A percentile compares a stretch with the other conserved stretches of the same genome.
phyloP scores from a whole-genome alignment of 2,113 vertebrate genomes.

The Sapayoa aenigma region DNA sequence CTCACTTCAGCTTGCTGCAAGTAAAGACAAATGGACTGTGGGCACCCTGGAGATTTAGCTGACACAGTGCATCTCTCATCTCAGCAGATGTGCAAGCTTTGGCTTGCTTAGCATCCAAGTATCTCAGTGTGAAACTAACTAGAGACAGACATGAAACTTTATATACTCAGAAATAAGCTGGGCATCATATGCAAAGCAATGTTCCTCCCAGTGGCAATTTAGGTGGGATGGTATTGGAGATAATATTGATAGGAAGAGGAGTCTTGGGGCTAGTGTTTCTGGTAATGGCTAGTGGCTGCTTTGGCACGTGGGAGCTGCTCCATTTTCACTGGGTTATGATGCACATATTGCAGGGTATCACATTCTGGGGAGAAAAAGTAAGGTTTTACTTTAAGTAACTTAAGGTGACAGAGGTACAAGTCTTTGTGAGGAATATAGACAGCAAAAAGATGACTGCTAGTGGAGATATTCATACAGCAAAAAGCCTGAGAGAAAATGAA shows the following conservation, averaged over 20 bases:
- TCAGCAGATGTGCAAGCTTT: background rate
- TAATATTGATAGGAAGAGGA: background rate
- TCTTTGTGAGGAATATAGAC: background rate
- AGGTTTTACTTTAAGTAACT: background rate
- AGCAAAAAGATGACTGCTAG: background rate
- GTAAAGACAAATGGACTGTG: background rate
- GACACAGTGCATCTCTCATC: background rate
- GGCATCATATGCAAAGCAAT: background rate
- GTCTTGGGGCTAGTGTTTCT: background rate
- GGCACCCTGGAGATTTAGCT: background rate
- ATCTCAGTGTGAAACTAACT: background rate
- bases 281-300: background rate
- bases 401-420: background rate
- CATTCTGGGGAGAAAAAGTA: background rate
- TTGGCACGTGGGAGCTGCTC: background rate
- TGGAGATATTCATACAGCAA: background rate
- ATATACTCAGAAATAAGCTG: background rate
- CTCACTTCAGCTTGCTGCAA: background rate
- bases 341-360: rapidly evolving
- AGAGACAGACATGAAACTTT: background rate
- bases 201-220: background rate
- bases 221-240: background rate
- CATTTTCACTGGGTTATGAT: background rate
- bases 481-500: background rate
- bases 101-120: background rate